Conservation (phyloP, 2,888 invertebrate genomes). For the Eristalis tenax region DNA sequence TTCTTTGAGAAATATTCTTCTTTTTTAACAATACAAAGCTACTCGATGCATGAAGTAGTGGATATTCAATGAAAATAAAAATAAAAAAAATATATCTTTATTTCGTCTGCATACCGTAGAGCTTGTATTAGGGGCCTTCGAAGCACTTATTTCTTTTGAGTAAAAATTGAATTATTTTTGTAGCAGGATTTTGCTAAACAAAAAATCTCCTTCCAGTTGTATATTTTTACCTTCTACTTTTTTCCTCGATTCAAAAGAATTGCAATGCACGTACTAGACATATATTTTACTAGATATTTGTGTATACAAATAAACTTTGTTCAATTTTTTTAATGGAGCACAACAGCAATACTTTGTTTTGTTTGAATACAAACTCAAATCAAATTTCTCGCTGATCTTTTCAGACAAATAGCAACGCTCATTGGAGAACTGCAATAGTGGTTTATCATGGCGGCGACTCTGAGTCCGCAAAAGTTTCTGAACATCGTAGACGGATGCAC, state of each 20-base stretch:
- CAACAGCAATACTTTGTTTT: constrained; percentile 18
- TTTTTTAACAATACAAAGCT: constrained; percentile 1
- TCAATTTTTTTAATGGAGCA: constrained; percentile 16
- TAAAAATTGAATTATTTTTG: background rate
- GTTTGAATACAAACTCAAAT: constrained; percentile 40
- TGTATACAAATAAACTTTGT: constrained; percentile 37
- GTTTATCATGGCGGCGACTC: constrained; percentile 76
- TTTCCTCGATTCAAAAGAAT: constrained; percentile 1
- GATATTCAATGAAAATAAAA: background rate
- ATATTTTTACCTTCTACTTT: background rate
- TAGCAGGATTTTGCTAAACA: background rate
- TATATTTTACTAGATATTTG: constrained; percentile 1
- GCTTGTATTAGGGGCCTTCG: background rate
- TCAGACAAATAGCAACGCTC: constrained; percentile 73
- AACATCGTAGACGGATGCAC: constrained; percentile 94
- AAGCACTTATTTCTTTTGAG: constrained; percentile 24
- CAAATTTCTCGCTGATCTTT: constrained; percentile 43
- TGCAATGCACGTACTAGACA: constrained; percentile 17
- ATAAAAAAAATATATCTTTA: background rate
- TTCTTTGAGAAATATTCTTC: background rate
- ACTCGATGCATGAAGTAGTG: constrained; percentile 1
- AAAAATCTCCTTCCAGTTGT: background rate
- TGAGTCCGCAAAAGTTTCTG: constrained; percentile 85
- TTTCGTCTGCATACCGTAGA: constrained; percentile 34
- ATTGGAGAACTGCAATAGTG: constrained; percentile 74